Evolutionary conservation across 2,888 invertebrate genomes (phyloP), one percentile per base, ranked within the genome.

Genomic region (Cheiracanthium punctorium): DNA sequence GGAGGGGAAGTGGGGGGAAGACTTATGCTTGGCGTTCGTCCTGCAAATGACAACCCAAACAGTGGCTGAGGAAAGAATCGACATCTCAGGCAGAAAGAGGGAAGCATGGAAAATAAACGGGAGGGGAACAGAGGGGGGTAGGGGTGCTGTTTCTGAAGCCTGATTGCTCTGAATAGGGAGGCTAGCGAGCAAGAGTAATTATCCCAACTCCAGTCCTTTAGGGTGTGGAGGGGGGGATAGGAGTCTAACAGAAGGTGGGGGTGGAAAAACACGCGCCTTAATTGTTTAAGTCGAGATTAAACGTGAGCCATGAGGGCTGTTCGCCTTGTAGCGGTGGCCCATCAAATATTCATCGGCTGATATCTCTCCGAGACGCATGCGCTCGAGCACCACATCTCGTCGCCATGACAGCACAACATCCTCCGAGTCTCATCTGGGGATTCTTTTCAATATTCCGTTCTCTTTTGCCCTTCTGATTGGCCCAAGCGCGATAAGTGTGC

Each of bases 281-380:
- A 80, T 80, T 80, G 80, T 80, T 80, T 72, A 72, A 72, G 72
- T 80, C 80, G 80, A 80, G 80, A 80, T 80, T 80, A 80, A 80
- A 80, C 69, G 69, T 32, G 69, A 33, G 69, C 65, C 65, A 30
- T 65, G 77, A 43, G 77, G 48, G 32, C 79, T 77, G 65, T 65
- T 65, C 65, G 65, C 65, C 65, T 65, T 65, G 65, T 65, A 65
- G 65, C 65, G 65, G 65, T 65, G 65, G 65, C 33, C 79, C 79
- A 71, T 79, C 79, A 70, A 79, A 71, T 79, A 79, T 79, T 79
- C 79, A 79, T 79, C 79, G 71, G 79, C 52, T 24, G 52, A 24
- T 48, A 67, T 77, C 71, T 43, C 33, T 69, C 20, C 24, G 37
- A 20, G 30, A 30, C 77, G 64, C 79, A 80, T 80, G 74, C 74